Evolutionary conservation across 2,888 invertebrate genomes (phyloP), one percentile per base, ranked within the genome.

Genomic region (Amaurobius ferox): DNA sequence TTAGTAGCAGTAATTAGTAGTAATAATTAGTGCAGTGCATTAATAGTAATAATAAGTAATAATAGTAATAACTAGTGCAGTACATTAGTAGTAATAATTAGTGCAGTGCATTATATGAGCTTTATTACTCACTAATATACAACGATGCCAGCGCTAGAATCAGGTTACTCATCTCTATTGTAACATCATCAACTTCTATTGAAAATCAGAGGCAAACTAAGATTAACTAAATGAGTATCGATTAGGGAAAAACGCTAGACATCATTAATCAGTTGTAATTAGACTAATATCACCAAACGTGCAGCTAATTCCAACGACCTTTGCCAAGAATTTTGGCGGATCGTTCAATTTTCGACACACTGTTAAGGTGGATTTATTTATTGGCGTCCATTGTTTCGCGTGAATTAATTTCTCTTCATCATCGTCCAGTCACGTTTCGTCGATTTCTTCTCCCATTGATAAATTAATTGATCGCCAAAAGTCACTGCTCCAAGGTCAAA

Each of bases 381-480:
- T 78, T 11, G 39, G 19, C 23, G 19, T 23, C 55, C 19, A 23
- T 55, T 19, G 19, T 55, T 55, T 23, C 55, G 16, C 2, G 44
- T 55, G 23, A 55, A 55, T 55, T 55, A 55, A 55, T 55, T 55
- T 55, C 23, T 55, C 23, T 55, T 55, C 23, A 55, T 55, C 55
- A 55, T 74, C 67, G 74, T 19, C 23, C n/a, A 32, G 61, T 74
- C 81, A 76, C 74, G 81, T 62, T 81, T 81, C 70, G 68, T 74
- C 81, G 68, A 80, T 80, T 80, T 73, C 80, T 39, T 44, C 62
- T 66, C 32, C 67, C 67, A 68, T 74, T 81, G 81, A 81, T 76
- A 74, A 81, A 74, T 81, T 81, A 81, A 81, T 81, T 81, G 81
- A 74, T 76, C 81, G 64, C 55, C 1, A 55, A 55, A 55, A 55